A percentile compares a stretch with the other conserved stretches of the same genome.
These are phyloP conservation scores for Trichomycterus rosablanca DNA, from an alignment of 2,113 vertebrate genomes.

Conservation along the genomic window DNA sequence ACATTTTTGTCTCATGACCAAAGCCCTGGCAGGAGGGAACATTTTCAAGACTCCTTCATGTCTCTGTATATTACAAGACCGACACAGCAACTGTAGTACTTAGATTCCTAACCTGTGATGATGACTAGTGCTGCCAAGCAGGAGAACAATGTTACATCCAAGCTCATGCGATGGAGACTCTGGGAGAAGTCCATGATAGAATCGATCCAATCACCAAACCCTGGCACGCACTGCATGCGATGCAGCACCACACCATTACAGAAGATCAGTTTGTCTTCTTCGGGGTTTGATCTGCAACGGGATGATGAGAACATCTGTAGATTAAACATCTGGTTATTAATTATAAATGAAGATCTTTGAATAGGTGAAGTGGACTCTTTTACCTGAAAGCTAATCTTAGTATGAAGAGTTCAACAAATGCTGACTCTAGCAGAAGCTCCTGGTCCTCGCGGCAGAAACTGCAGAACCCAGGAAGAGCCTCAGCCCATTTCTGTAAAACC, in stretches of 20 bases:
- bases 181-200: conserved; percentile 90
- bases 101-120: conserved; percentile 81
- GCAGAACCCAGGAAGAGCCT: conserved; percentile 81
- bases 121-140: conserved; percentile 88
- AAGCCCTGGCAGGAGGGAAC: too few relatives aligned
- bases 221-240: conserved; percentile 80
- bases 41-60: too few relatives aligned
- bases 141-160: conserved; percentile 85
- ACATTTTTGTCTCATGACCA: too few relatives aligned
- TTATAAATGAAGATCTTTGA: too few relatives aligned
- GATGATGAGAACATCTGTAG: background rate
- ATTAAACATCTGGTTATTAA: background rate
- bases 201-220: conserved; percentile 91
- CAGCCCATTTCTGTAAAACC: conserved; percentile 84
- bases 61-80: too few relatives aligned
- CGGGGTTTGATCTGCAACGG: conserved; percentile 79
- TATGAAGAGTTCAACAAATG: conserved; percentile 93
- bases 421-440: conserved; percentile 86
- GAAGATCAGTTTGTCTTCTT: conserved; percentile 85
- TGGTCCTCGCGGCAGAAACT: conserved; percentile 83
- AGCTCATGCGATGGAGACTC: conserved; percentile 82
- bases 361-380: background rate
- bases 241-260: conserved; percentile 89
- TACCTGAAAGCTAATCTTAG: conserved; percentile 89
- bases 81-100: too few relatives aligned